Conservation (phyloP, 2,113 vertebrate species). For the Ictalurus furcatus region DNA sequence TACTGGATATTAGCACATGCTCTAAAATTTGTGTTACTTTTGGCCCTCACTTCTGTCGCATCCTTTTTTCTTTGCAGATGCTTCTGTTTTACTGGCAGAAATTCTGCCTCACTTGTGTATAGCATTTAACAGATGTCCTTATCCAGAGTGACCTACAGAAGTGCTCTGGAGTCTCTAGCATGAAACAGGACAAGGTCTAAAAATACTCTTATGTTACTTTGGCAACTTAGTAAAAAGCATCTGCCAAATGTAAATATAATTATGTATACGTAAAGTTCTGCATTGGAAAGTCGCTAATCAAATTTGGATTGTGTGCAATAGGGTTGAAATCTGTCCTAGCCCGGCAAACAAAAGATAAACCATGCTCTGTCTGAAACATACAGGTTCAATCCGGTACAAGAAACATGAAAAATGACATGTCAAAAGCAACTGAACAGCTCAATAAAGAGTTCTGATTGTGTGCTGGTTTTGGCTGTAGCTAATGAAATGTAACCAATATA, state of each 20-base stretch:
- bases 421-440: not conserved
- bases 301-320: not conserved
- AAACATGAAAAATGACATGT: not conserved
- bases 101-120: not conserved
- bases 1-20: not conserved
- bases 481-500: not conserved
- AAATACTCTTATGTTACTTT: not conserved
- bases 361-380: not conserved
- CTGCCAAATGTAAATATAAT: not conserved
- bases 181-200: not conserved
- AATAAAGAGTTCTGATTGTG: not conserved
- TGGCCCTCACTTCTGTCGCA: not conserved
- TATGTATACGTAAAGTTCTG: not conserved
- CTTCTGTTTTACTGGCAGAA: not conserved
- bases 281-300: not conserved
- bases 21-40: not conserved
- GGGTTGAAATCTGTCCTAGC: not conserved
- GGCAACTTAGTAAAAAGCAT: not conserved
- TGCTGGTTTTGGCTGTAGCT: constrained; percentile 4
- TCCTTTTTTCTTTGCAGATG: not conserved
- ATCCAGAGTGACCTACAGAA: not conserved
- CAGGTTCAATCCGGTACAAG: not conserved
- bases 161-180: not conserved
- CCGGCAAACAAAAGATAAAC: not conserved
- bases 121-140: not conserved